Percentiles rank a stretch among this genome's conserved stretches.
Conservation (phyloP, 2,797 vertebrate genomes). For the Lepidocolaptes lacrymiger region DNA sequence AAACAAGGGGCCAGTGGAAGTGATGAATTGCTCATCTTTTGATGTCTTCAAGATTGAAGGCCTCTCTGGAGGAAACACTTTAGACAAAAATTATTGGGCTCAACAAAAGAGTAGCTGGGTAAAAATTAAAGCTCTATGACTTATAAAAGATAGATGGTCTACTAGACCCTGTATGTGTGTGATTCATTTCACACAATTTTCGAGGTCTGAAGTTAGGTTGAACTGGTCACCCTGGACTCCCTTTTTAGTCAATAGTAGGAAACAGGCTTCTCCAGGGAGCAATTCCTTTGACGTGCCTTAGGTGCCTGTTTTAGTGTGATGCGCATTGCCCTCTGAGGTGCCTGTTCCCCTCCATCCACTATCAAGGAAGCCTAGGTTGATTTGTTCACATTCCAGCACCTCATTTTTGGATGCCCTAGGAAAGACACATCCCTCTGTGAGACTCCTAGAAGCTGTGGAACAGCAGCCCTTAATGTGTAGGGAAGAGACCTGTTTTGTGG, state of each 20-base stretch:
- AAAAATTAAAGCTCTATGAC: not conserved
- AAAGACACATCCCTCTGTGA: not conserved
- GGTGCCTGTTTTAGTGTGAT: not conserved
- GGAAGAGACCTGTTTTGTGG: not conserved
- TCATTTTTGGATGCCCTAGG: not conserved
- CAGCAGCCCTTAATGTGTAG: not conserved
- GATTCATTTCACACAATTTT: not conserved
- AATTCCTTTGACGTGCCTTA: not conserved
- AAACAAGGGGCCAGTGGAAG: not conserved
- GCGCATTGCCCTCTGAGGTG: not conserved
- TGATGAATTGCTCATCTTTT: not conserved
- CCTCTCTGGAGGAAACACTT: not conserved
- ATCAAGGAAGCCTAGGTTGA: not conserved
- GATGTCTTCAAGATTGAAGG: not conserved
- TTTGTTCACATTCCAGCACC: not conserved
- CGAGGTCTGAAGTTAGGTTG: not conserved
- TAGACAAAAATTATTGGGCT: not conserved
- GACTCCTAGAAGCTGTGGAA: not conserved
- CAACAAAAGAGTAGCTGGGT: not conserved
- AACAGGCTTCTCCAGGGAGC: not conserved
- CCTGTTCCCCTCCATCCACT: not conserved
- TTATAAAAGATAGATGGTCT: not conserved
- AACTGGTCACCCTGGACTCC: not conserved
- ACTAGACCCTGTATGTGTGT: not conserved
- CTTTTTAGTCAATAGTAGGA: not conserved